Base-by-base conservation (phyloP, 1,140 invertebrate genomes). In the Drosophila triauraria region DNA sequence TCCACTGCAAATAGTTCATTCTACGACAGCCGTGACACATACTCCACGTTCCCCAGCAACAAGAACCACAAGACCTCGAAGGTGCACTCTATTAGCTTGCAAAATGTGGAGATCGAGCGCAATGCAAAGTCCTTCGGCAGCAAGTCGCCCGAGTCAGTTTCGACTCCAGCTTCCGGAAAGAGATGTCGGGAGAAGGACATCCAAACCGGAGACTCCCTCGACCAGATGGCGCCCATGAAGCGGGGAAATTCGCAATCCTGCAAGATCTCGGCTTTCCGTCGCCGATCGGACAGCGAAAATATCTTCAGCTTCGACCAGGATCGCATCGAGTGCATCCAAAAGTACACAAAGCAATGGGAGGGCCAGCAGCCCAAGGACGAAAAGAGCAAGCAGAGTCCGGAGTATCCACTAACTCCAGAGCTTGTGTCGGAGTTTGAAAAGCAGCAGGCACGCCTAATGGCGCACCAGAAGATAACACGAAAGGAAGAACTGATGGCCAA, bases 231-330 rank as follows among this genome's bases (percentile, higher is more conserved):
- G 4, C 79, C 91, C 12, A 77, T 92, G 6, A 92, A 90, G 8
- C 82, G 82, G 32, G 64, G 77, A 0, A 92, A 91, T 62, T 92
- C 91, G 0, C 91, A 92, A 25, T 92, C 91, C 0, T 91, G 91
- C 30, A 92, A 92, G 54, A 92, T 92, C 12, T 91, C 79, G 0
- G 84, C 90, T 2, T 92, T 92, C 46, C 79, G 91, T 4, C 78
- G 91, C 13, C 94, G 94, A 40, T 95, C 94, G 0, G 93, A 93
- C 63, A 92, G 92, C 56, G 94, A 95, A 40, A 95, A 95, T 48
- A 95, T 96, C 13, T 95, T 96, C 74, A 95, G 95, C 82, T 96
- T 96, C 67, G 95, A 96, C 78, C 95, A 95, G 90, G 95, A 95
- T 72, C 94, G 95, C 78, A 96, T 96, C 44, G 95, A 95, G 82